Evolutionary conservation across 92 coral and sea anemone genomes (phyloP).

Genomic region (Epizoanthus rinbou): DNA sequence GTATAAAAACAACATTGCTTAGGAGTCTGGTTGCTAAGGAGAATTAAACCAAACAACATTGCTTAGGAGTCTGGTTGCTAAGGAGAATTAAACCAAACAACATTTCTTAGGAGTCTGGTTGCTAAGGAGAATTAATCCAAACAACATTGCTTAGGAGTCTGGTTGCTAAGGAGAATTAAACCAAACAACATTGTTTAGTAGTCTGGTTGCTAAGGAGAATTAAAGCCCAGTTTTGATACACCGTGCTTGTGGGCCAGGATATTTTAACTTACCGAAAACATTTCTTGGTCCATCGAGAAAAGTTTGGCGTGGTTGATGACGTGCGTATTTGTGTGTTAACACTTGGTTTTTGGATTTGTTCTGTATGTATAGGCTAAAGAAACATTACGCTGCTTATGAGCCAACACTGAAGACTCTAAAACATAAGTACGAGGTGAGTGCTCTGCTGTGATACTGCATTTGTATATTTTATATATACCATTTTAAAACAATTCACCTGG

Average conservation of each 20-base stretch:
- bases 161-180: no score
- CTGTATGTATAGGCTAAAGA: constrained; percentile 74
- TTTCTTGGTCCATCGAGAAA: no score
- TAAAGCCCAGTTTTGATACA: no score
- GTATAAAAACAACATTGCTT: no score
- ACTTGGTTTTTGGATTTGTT: not conserved
- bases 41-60: no score
- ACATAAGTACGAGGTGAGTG: constrained; percentile 91
- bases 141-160: no score
- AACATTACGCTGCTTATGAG: constrained; percentile 94
- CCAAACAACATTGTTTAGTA: no score
- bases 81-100: not conserved
- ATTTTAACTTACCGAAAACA: no score
- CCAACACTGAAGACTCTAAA: constrained; percentile 96
- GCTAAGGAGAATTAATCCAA: no score
- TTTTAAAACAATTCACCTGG: not conserved
- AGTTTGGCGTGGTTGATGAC: not conserved
- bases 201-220: no score
- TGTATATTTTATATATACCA: not conserved
- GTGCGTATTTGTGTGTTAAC: not conserved
- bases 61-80: not conserved
- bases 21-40: not conserved
- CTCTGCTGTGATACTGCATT: not conserved
- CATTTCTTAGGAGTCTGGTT: no score
- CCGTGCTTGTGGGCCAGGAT: no score